Evolutionary conservation across 2,113 vertebrate genomes (phyloP).

Genomic region (Ovibos moschatus): DNA sequence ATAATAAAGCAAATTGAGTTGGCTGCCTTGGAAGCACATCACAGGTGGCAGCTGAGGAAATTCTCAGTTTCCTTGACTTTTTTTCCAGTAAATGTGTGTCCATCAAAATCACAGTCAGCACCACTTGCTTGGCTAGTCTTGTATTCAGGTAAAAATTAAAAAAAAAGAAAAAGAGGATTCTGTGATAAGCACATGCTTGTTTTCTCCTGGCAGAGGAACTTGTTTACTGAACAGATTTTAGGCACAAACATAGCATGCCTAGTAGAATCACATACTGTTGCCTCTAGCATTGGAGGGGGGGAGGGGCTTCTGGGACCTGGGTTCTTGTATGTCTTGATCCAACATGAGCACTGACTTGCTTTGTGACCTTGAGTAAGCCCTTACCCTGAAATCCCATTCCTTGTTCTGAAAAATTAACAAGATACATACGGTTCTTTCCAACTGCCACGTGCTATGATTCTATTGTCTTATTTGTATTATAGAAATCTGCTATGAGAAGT

Average conservation of each 20-base stretch:
- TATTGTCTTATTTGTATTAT: background rate
- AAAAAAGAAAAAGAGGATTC: background rate
- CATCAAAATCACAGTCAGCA: background rate
- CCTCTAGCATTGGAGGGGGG: background rate
- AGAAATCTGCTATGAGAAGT: background rate
- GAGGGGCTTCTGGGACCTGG: background rate
- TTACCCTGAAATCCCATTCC: background rate
- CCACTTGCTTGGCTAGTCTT: background rate
- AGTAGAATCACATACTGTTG: background rate
- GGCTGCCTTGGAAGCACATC: constrained; percentile 42
- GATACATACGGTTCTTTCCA: background rate
- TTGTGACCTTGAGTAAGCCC: background rate
- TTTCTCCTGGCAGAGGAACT: background rate
- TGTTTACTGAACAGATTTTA: background rate
- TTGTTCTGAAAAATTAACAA: background rate
- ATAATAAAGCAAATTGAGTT: constrained; percentile 49
- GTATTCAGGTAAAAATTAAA: background rate
- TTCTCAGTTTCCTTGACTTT: constrained; percentile 38
- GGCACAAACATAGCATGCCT: background rate
- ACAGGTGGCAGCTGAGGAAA: constrained; percentile 49
- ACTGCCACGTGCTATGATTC: background rate
- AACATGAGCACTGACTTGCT: background rate
- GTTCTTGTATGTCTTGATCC: background rate
- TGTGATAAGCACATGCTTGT: background rate
- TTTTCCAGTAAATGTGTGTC: constrained; percentile 36